phyloP scores from a whole-genome alignment of 1,140 invertebrate genomes.

The Cotesia chilonis region DNA sequence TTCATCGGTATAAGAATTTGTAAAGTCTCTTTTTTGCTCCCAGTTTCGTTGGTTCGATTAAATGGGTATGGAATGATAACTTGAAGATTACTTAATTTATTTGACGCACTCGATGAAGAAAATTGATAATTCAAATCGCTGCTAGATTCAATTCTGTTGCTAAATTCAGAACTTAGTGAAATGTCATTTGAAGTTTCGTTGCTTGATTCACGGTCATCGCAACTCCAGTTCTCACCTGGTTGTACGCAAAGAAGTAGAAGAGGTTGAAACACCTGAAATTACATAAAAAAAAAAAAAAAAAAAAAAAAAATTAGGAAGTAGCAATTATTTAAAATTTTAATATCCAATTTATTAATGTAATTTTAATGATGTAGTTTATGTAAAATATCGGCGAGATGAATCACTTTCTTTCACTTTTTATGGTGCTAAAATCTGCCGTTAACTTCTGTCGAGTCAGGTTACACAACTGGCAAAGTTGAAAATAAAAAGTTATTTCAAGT shows the following conservation, averaged over 20 bases:
- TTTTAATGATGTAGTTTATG: neutral
- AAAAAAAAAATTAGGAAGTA: conserved; percentile 11
- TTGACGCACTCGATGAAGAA: conserved; percentile 33
- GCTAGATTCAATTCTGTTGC: conserved; percentile 39
- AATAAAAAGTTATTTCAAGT: too few species aligned
- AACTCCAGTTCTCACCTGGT: conserved; percentile 61
- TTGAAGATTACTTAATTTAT: conserved; percentile 24
- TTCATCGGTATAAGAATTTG: conserved; percentile 8
- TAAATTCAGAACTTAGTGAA: conserved; percentile 32
- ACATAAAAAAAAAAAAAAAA: conserved; percentile 29
- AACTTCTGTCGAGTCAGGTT: too few species aligned
- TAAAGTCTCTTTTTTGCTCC: neutral
- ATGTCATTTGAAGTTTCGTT: too few species aligned
- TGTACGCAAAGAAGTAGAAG: conserved; percentile 63
- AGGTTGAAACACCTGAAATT: conserved; percentile 61
- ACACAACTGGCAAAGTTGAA: too few species aligned
- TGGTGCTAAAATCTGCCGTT: too few species aligned
- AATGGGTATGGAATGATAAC: conserved; percentile 35
- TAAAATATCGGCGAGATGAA: too few species aligned
- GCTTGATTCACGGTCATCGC: conserved; percentile 39
- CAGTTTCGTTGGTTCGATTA: conserved; percentile 23
- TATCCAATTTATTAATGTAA: conserved; percentile 14
- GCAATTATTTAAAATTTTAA: neutral
- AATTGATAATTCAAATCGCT: conserved; percentile 44
- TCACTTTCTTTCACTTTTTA: neutral